phyloP scores from a whole-genome alignment of 2,113 vertebrate species.

The Mustela nigripes region DNA sequence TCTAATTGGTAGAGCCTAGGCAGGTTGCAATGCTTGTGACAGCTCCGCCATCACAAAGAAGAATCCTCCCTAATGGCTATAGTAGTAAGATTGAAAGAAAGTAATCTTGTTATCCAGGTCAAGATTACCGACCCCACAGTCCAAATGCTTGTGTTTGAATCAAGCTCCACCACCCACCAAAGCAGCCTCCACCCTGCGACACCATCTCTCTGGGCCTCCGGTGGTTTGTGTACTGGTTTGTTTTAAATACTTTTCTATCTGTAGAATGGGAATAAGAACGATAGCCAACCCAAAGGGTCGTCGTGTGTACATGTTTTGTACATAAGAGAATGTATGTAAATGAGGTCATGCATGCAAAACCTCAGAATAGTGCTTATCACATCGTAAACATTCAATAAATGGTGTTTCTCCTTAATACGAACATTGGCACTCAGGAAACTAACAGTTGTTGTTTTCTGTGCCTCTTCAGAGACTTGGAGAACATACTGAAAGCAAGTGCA shows the following conservation, averaged over 20 bases:
- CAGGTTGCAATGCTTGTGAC: no score
- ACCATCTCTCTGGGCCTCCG: background rate
- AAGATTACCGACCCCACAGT: background rate
- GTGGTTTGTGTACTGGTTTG: background rate
- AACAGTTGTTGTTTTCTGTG: background rate
- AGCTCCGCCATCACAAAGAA: background rate
- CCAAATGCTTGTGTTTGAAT: background rate
- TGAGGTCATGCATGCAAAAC: background rate
- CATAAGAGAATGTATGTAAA: background rate
- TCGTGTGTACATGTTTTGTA: background rate
- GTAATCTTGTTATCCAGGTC: background rate
- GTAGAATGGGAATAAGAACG: background rate
- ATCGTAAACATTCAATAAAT: background rate
- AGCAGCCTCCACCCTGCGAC: background rate
- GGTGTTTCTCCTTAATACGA: background rate
- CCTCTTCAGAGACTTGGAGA: background rate
- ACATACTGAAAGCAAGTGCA: background rate
- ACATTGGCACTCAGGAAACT: background rate
- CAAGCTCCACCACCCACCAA: background rate
- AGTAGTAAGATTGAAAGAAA: background rate
- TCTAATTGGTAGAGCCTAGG: background rate
- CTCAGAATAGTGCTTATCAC: background rate
- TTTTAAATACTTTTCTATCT: background rate
- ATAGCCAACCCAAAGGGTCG: background rate
- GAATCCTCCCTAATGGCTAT: background rate